A percentile compares a stretch with the other conserved stretches of the same genome.
phyloP scores from a whole-genome alignment of 2,797 vertebrate species.

The Phataginus tricuspis region DNA sequence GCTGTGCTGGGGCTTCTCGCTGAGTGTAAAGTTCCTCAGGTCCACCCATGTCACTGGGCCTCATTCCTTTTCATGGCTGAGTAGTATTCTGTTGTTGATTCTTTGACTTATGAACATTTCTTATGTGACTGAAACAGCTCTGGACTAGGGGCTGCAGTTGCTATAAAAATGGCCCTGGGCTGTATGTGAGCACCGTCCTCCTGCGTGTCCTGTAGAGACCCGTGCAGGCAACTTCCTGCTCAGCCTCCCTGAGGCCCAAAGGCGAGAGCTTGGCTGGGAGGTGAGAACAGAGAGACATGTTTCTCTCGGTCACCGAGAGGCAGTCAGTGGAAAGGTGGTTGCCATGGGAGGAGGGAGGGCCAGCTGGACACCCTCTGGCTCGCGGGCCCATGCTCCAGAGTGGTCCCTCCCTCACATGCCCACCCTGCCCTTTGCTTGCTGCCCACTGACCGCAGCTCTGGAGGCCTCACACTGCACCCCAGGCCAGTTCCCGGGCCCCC shows the following conservation, averaged over 20 bases:
- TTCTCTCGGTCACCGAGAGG: not conserved
- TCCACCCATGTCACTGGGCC: accelerated
- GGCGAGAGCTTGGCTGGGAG: not conserved
- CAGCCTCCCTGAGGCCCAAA: too few species aligned
- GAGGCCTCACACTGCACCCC: too few species aligned
- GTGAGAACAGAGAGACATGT: not conserved
- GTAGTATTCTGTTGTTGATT: accelerated
- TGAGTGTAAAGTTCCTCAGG: not conserved
- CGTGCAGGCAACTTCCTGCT: not conserved
- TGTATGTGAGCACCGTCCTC: not conserved
- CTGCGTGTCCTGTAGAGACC: accelerated
- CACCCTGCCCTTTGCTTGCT: too few species aligned
- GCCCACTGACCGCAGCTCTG: too few species aligned
- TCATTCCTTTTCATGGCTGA: not conserved
- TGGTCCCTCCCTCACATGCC: too few species aligned
- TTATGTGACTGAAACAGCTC: not conserved
- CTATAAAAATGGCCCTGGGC: accelerated
- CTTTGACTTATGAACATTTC: not conserved
- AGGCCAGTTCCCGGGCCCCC: accelerated
- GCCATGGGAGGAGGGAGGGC: too few species aligned
- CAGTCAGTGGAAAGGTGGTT: accelerated
- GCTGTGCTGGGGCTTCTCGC: not conserved
- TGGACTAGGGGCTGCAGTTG: not conserved
- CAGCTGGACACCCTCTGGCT: too few species aligned
- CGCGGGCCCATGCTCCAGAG: too few species aligned